Percentiles rank a stretch among this genome's conserved stretches.
These are phyloP conservation scores for Pristionchus mayeri DNA, from an alignment of 2,888 invertebrate genomes.

Conservation along the genomic window DNA sequence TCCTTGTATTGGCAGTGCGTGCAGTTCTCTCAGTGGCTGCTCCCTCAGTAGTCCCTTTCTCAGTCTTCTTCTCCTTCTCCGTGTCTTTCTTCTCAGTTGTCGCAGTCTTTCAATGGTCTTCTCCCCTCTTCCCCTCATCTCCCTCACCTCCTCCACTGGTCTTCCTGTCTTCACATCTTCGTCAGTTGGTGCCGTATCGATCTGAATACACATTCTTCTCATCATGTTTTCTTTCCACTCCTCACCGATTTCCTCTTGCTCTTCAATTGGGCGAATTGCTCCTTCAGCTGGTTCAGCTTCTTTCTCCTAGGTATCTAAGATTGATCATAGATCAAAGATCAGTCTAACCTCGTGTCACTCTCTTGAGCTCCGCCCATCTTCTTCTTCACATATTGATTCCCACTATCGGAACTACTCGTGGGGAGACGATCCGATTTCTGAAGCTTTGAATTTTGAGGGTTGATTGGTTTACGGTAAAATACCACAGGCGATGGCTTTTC, in stretches of 20 bases:
- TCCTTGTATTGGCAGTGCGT: not conserved
- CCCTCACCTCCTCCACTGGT: conserved; percentile 4
- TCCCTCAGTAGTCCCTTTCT: not conserved
- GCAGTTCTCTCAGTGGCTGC: not conserved
- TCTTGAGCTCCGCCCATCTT: conserved; percentile 10
- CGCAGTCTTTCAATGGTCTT: not conserved
- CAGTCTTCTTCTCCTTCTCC: not conserved
- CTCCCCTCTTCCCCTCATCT: not conserved
- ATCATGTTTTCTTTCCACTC: too few relatives aligned
- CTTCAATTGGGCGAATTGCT: conserved; percentile 15
- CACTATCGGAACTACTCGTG: conserved; percentile 31
- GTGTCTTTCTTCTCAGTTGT: not conserved
- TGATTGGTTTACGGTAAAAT: not conserved
- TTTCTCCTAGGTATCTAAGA: not conserved
- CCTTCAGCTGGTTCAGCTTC: conserved; percentile 27
- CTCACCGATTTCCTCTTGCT: conserved; percentile 19
- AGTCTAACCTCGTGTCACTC: conserved; percentile 31
- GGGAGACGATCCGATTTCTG: conserved; percentile 12
- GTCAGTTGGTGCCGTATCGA: not conserved
- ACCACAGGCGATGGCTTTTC: conserved; percentile 16
- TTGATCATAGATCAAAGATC: not conserved
- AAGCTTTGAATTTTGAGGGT: not conserved
- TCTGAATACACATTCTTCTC: not conserved
- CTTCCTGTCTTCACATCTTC: conserved; percentile 20
- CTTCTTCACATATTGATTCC: conserved; percentile 14